Percentiles rank a stretch among this genome's conserved stretches.
phyloP scores from a whole-genome alignment of 2,113 vertebrate species.

The Equus przewalskii region DNA sequence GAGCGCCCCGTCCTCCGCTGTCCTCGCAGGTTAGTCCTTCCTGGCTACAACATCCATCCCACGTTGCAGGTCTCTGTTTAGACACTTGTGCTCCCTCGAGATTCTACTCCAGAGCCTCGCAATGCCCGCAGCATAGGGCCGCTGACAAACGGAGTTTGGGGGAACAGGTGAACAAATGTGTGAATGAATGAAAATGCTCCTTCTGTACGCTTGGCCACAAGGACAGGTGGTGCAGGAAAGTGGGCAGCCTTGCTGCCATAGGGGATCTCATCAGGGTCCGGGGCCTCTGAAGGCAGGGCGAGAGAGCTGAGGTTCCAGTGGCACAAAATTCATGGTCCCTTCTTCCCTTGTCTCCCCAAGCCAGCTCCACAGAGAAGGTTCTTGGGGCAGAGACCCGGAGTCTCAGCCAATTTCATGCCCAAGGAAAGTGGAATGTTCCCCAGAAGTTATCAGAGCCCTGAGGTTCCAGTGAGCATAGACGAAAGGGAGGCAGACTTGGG shows the following conservation, averaged over 20 bases:
- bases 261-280: too few relatives aligned
- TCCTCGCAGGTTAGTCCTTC: background rate
- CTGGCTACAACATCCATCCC: rapidly evolving
- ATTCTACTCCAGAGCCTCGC: background rate
- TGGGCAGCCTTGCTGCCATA: rapidly evolving
- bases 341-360: background rate
- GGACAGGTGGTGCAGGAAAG: background rate
- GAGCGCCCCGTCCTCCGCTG: background rate
- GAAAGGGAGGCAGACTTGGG: too few relatives aligned
- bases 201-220: rapidly evolving
- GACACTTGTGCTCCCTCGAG: background rate
- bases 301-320: rapidly evolving
- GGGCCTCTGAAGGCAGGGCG: background rate
- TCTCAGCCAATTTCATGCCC: background rate
- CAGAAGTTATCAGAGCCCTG: too few relatives aligned
- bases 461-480: background rate
- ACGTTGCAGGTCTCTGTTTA: background rate
- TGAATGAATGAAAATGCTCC: rapidly evolving
- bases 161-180: background rate
- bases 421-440: background rate
- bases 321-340: too few relatives aligned
- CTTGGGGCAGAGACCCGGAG: background rate
- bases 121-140: background rate
- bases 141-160: background rate
- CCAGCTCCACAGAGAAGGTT: background rate